Conservation (phyloP, 2,888 invertebrate genomes). For the Drosophila acutilabella region DNA sequence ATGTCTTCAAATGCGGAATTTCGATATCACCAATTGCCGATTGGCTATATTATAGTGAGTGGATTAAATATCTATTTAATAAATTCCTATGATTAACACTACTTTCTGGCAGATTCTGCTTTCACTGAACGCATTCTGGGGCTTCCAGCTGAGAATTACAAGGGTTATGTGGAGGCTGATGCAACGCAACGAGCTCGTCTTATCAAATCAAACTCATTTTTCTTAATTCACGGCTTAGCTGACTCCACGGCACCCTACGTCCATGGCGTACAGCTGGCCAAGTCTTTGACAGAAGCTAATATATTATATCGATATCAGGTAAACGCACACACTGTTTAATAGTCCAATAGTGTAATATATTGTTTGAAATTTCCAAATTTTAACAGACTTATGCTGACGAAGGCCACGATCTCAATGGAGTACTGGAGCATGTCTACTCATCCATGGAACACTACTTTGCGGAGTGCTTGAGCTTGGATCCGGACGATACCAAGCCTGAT, state of each 20-base stretch:
- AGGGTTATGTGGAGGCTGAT: constrained; percentile 96
- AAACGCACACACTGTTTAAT: too few species aligned
- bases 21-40: constrained; percentile 97
- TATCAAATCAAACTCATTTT: constrained; percentile 94
- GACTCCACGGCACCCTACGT: constrained; percentile 97
- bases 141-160: constrained; percentile 93
- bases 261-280: constrained; percentile 95
- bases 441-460: constrained; percentile 97
- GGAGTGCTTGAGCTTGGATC: constrained; percentile 95
- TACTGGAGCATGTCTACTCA: constrained; percentile 95
- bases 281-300: constrained; percentile 94
- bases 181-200: constrained; percentile 94
- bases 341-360: background rate
- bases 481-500: constrained; percentile 89
- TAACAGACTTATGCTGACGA: constrained; percentile 96
- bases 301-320: constrained; percentile 97
- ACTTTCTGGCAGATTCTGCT: constrained; percentile 91
- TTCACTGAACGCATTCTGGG: constrained; percentile 98
- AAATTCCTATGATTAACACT: background rate
- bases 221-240: constrained; percentile 96
- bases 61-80: background rate
- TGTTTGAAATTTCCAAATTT: background rate
- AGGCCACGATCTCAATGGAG: constrained; percentile 93
- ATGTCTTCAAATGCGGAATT: constrained; percentile 96
- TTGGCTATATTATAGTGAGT: constrained; percentile 97